Evolutionary conservation across 2,888 invertebrate genomes (phyloP).

Genomic region (Lepidochitona cinerea): DNA sequence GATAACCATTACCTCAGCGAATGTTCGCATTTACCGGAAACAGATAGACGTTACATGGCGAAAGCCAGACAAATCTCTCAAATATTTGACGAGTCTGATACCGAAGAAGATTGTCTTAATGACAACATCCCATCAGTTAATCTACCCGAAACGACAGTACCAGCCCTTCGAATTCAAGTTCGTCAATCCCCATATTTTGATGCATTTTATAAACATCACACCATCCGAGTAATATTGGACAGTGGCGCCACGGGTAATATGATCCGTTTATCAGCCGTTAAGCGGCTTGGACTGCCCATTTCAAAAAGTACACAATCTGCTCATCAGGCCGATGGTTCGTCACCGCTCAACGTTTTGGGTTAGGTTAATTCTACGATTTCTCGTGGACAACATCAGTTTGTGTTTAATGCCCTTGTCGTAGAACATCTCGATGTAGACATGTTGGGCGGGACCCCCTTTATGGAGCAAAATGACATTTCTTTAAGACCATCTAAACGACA

Average conservation of each 20-base stretch:
- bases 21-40: not conserved
- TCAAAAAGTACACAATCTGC: too few relatives aligned
- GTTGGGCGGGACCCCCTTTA: conserved; percentile 36
- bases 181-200: not conserved
- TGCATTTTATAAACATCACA: too few relatives aligned
- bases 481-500: conserved; percentile 29
- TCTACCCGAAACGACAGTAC: not conserved
- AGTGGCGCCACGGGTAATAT: too few relatives aligned
- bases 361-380: too few relatives aligned
- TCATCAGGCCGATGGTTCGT: too few relatives aligned
- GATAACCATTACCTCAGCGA: not conserved
- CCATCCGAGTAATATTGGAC: too few relatives aligned
- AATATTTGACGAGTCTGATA: not conserved
- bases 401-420: too few relatives aligned
- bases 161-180: not conserved
- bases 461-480: conserved; percentile 36
- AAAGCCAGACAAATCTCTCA: not conserved
- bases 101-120: not conserved
- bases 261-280: too few relatives aligned
- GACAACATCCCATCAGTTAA: not conserved
- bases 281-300: too few relatives aligned
- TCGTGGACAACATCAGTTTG: too few relatives aligned
- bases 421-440: conserved; percentile 32
- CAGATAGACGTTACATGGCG: not conserved
- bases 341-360: too few relatives aligned